These are phyloP conservation scores for Crocodylus rhombifer DNA, from an alignment of 2,797 vertebrate species.

Conservation along the genomic window DNA sequence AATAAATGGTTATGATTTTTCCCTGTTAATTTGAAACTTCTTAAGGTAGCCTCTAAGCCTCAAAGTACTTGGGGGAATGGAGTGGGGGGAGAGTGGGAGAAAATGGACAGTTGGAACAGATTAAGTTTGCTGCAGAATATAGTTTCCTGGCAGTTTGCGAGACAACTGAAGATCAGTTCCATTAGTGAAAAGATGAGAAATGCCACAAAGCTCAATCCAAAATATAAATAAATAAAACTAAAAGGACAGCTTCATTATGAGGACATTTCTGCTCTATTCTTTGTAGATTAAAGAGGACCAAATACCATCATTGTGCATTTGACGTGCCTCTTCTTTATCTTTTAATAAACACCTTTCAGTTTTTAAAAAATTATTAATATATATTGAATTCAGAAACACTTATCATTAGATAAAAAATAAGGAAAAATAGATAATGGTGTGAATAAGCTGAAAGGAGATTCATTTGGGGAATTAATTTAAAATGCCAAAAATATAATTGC, in stretches of 20 bases:
- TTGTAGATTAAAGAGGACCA: conserved; percentile 17
- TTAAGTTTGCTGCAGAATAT: not conserved
- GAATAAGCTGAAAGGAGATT: conserved; percentile 63
- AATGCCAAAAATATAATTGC: conserved; percentile 81
- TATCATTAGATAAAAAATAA: conserved; percentile 65
- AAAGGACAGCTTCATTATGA: conserved; percentile 22
- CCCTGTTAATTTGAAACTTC: not conserved
- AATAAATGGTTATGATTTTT: not conserved
- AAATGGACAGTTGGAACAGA: not conserved
- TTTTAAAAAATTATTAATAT: conserved; percentile 23
- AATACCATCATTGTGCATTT: not conserved
- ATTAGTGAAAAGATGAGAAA: conserved; percentile 33
- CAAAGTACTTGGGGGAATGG: not conserved
- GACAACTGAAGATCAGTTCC: conserved; percentile 27
- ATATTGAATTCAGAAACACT: conserved; percentile 60
- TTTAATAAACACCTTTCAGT: conserved; percentile 45
- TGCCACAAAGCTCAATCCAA: not conserved
- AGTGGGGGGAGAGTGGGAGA: not conserved
- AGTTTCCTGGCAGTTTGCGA: not conserved
- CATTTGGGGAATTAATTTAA: conserved; percentile 78
- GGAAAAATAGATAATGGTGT: conserved; percentile 64
- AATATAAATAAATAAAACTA: not conserved
- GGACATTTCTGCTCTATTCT: conserved; percentile 34
- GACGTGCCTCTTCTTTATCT: conserved; percentile 40
- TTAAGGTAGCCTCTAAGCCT: not conserved